Evolutionary conservation across 2,113 vertebrate species (phyloP).

Genomic region (Baryphthengus martii): DNA sequence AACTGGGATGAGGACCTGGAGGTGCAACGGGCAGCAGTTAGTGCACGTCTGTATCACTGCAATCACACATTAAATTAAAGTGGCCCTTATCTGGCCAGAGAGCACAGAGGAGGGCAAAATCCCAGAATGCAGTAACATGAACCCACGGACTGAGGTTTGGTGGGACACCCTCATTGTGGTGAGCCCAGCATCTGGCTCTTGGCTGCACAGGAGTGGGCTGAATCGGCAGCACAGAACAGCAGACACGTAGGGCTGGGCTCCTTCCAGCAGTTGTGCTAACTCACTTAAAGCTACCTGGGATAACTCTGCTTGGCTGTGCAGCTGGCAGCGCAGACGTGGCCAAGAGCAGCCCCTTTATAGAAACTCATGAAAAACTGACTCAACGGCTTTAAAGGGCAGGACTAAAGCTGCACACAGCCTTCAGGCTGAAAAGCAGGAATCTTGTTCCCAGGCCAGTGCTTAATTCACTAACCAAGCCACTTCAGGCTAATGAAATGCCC

Average conservation of each 20-base stretch:
- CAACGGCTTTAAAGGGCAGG: accelerated
- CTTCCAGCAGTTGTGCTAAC: neutral
- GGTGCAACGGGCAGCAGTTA: neutral
- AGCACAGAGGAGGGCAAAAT: neutral
- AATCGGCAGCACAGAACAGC: neutral
- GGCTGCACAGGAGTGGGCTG: accelerated
- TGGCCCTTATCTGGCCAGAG: neutral
- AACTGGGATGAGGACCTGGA: neutral
- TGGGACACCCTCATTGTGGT: neutral
- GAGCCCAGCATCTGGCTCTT: neutral
- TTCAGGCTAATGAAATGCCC: neutral
- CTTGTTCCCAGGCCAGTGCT: neutral
- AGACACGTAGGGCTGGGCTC: neutral
- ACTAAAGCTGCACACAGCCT: neutral
- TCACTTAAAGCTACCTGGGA: neutral
- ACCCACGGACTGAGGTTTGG: neutral
- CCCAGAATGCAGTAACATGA: neutral
- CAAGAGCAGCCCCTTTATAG: neutral
- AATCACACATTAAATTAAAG: neutral
- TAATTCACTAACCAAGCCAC: neutral
- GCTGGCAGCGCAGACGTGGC: neutral
- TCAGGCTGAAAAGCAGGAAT: neutral
- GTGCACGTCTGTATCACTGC: neutral
- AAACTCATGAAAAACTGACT: neutral
- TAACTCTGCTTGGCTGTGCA: neutral